Evolutionary conservation across 2,113 vertebrate species (phyloP).

Genomic region (Fulmarus glacialis): DNA sequence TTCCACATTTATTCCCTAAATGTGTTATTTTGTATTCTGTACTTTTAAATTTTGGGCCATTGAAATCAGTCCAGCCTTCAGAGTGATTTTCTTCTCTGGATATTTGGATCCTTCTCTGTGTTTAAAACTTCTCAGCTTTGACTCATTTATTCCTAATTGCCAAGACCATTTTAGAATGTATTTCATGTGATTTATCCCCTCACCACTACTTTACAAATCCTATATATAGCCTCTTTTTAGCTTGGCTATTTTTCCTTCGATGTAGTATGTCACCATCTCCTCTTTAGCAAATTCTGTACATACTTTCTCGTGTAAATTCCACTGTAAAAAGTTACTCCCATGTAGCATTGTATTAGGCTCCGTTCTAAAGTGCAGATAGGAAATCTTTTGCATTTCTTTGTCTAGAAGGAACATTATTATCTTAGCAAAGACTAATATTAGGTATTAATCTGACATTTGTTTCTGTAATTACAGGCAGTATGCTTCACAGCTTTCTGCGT

Average conservation of each 20-base stretch:
- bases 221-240: neutral
- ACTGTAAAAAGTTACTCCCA: neutral
- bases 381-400: neutral
- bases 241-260: neutral
- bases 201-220: neutral
- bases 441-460: neutral
- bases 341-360: neutral
- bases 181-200: neutral
- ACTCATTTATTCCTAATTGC: neutral
- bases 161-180: neutral
- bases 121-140: neutral
- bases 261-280: neutral
- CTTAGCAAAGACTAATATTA: neutral
- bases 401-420: neutral
- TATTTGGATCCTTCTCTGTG: neutral
- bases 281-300: neutral
- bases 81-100: neutral
- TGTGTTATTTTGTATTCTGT: neutral
- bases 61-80: neutral
- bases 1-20: neutral
- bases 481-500: neutral
- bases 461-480: neutral
- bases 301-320: neutral
- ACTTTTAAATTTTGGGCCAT: neutral
- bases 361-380: neutral